These are phyloP conservation scores for Scatophagus argus DNA, from an alignment of 2,113 vertebrate species.

Conservation along the genomic window DNA sequence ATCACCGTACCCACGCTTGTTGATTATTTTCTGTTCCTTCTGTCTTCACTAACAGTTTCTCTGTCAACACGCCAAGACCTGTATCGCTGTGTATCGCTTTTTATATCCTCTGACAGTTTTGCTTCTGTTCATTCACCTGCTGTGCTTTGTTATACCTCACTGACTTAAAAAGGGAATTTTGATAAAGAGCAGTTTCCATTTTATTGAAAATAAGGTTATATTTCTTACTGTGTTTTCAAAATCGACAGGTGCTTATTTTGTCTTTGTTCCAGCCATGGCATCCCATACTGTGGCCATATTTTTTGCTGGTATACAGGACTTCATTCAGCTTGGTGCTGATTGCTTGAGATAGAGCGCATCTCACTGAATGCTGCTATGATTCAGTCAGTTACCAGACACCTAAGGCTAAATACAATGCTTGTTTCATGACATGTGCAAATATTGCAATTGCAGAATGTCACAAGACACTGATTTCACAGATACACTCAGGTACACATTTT, in stretches of 20 bases:
- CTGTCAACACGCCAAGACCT: background rate
- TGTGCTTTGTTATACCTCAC: background rate
- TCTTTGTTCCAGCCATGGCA: conserved; percentile 21
- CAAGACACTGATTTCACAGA: background rate
- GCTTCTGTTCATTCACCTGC: background rate
- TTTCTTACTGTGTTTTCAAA: conserved; percentile 20
- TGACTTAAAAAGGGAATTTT: background rate
- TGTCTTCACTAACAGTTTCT: conserved; percentile 1
- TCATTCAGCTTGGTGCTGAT: background rate
- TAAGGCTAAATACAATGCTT: background rate
- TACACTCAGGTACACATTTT: too few species aligned
- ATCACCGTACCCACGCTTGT: too few species aligned
- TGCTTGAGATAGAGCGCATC: background rate
- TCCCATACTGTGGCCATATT: background rate
- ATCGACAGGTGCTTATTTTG: conserved; percentile 15
- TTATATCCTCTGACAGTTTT: background rate
- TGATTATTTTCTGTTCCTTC: background rate
- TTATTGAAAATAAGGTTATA: background rate
- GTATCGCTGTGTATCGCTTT: background rate
- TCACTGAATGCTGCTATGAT: background rate
- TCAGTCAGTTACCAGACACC: background rate
- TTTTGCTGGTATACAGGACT: background rate
- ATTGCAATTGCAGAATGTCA: background rate
- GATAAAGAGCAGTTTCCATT: conserved; percentile 3
- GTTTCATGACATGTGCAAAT: background rate